These are phyloP conservation scores for Dicentrarchus labrax DNA, from an alignment of 2,113 vertebrate species.

Conservation along the genomic window DNA sequence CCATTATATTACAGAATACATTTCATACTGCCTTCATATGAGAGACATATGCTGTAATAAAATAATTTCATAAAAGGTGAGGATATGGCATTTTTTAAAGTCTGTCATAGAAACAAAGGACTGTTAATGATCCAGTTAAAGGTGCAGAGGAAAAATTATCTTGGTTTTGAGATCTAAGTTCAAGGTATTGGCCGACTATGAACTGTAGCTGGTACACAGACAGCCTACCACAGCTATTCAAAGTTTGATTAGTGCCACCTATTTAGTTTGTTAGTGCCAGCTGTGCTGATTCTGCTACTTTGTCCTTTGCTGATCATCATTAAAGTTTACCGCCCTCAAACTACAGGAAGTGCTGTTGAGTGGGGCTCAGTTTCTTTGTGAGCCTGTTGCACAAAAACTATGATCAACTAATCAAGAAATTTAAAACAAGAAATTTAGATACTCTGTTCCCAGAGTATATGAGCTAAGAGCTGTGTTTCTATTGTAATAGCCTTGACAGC, in stretches of 20 bases:
- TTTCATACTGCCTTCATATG: background rate
- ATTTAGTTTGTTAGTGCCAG: constrained; percentile 44
- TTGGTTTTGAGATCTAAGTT: background rate
- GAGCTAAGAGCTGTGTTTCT: constrained; percentile 18
- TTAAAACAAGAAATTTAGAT: constrained; percentile 6
- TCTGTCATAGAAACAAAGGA: background rate
- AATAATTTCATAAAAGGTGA: background rate
- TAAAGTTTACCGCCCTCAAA: constrained; percentile 25
- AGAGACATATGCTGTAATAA: background rate
- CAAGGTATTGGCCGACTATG: constrained; percentile 10
- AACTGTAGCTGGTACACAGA: constrained; percentile 21
- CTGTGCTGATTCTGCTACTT: constrained; percentile 48
- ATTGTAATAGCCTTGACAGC: background rate
- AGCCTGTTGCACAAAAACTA: constrained; percentile 10
- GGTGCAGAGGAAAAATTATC: background rate
- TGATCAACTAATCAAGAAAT: background rate
- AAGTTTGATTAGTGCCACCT: constrained; percentile 51
- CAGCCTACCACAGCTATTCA: constrained; percentile 35
- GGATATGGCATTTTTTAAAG: background rate
- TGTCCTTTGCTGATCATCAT: constrained; percentile 32
- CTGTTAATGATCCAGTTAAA: background rate
- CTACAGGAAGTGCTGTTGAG: constrained; percentile 6
- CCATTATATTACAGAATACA: background rate
- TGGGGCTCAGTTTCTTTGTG: constrained; percentile 22
- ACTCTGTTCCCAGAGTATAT: background rate